phyloP scores from a whole-genome alignment of 2,797 vertebrate species.

The Orestias chungarensis region DNA sequence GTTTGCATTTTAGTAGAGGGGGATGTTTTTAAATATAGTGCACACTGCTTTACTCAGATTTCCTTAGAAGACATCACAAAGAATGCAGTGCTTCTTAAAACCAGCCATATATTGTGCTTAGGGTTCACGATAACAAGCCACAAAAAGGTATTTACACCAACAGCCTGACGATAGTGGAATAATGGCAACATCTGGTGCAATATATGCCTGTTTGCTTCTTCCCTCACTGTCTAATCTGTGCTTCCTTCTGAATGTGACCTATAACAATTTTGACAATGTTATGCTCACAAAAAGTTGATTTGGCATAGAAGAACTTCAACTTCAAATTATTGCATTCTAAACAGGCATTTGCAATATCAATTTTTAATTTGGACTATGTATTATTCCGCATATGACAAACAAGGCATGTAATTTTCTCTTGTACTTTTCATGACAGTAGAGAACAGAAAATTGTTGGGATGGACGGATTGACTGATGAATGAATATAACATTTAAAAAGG shows the following conservation, averaged over 20 bases:
- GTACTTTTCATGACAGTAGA: not conserved
- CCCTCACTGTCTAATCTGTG: no score
- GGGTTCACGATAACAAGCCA: no score
- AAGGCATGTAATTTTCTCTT: not conserved
- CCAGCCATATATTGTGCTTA: slow-evolving; percentile 69
- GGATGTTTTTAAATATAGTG: slow-evolving; percentile 6
- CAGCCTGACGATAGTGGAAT: not conserved
- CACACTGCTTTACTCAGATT: slow-evolving; percentile 35
- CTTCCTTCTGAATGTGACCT: no score
- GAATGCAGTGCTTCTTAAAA: slow-evolving; percentile 68
- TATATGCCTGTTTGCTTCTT: no score
- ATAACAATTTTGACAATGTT: no score
- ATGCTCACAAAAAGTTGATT: no score
- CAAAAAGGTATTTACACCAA: not conserved
- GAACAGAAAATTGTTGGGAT: not conserved
- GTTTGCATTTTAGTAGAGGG: no score
- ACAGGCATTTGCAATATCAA: no score
- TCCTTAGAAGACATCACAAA: slow-evolving; percentile 47
- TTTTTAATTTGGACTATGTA: slow-evolving; percentile 81
- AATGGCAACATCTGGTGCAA: not conserved
- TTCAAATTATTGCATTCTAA: no score
- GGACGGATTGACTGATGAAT: not conserved
- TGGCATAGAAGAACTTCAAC: no score
- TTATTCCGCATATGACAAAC: slow-evolving; percentile 42
- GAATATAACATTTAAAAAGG: not conserved